phyloP scores from a whole-genome alignment of 2,888 invertebrate species.

The Anorthoa munda region DNA sequence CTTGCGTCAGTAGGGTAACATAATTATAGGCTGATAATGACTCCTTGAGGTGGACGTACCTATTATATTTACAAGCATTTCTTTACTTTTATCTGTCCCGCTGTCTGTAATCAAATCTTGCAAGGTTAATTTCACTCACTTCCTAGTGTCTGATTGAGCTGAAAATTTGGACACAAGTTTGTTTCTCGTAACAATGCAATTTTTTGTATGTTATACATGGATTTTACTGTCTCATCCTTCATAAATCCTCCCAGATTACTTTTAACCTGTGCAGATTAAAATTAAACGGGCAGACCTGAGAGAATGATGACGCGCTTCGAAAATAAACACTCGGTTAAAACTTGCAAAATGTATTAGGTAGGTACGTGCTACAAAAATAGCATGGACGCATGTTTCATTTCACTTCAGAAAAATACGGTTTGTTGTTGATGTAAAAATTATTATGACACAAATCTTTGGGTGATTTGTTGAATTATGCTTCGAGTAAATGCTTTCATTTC shows the following conservation, averaged over 20 bases:
- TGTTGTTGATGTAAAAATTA: constrained; percentile 58
- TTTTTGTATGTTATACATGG: too few species aligned
- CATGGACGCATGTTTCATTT: constrained; percentile 57
- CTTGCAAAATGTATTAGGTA: constrained; percentile 51
- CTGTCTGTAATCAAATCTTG: too few species aligned
- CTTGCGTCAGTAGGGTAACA: too few species aligned
- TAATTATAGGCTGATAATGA: too few species aligned
- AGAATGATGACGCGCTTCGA: constrained; percentile 46
- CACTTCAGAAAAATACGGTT: constrained; percentile 56
- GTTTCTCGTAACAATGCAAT: too few species aligned
- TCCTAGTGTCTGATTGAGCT: too few species aligned
- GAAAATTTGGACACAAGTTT: too few species aligned
- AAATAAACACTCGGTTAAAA: constrained; percentile 54
- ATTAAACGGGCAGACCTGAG: constrained; percentile 34
- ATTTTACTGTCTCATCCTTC: neutral
- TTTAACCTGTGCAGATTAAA: constrained; percentile 50
- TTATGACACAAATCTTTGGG: constrained; percentile 30
- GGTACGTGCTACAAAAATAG: constrained; percentile 47
- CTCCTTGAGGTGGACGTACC: too few species aligned
- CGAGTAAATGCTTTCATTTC: constrained; percentile 3
- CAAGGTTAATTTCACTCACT: too few species aligned
- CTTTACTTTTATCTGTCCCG: too few species aligned
- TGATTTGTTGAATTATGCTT: constrained; percentile 31
- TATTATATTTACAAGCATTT: too few species aligned
- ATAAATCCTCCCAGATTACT: constrained; percentile 31